phyloP scores from a whole-genome alignment of 92 coral and sea anemone genomes.

The Heteractis magnifica region DNA sequence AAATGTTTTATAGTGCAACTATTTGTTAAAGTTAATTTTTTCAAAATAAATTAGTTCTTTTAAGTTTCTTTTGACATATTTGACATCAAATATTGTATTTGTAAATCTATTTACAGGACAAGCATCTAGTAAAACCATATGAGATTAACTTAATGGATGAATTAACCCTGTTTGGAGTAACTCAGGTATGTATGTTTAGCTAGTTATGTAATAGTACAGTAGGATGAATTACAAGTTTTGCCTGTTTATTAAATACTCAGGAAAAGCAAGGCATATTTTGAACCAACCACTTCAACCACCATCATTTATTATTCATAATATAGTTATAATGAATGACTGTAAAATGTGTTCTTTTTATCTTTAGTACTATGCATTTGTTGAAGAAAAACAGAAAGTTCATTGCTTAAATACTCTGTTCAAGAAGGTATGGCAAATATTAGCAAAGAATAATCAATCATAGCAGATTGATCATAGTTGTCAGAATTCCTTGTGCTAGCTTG shows the following conservation, averaged over 20 bases:
- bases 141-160: constrained; percentile 99
- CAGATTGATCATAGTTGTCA: too few species aligned
- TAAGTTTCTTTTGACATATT: background rate
- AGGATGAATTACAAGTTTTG: too few species aligned
- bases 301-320: background rate
- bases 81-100: background rate
- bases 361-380: constrained; percentile 94
- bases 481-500: too few species aligned
- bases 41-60: background rate
- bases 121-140: constrained; percentile 80
- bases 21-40: background rate
- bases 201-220: too few species aligned
- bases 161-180: constrained; percentile 91
- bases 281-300: too few species aligned
- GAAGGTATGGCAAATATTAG: constrained; percentile 56
- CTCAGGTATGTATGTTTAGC: constrained; percentile 64
- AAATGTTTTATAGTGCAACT: background rate
- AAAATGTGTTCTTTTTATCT: constrained; percentile 16
- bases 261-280: background rate
- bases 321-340: background rate
- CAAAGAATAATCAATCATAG: background rate
- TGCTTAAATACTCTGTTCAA: constrained; percentile 93
- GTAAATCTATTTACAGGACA: constrained; percentile 51
- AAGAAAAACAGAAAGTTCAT: constrained; percentile 94
- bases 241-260: too few species aligned